A percentile compares a stretch with the other conserved stretches of the same genome.
Conservation (phyloP, 2,113 vertebrate species). For the Mohoua ochrocephala region DNA sequence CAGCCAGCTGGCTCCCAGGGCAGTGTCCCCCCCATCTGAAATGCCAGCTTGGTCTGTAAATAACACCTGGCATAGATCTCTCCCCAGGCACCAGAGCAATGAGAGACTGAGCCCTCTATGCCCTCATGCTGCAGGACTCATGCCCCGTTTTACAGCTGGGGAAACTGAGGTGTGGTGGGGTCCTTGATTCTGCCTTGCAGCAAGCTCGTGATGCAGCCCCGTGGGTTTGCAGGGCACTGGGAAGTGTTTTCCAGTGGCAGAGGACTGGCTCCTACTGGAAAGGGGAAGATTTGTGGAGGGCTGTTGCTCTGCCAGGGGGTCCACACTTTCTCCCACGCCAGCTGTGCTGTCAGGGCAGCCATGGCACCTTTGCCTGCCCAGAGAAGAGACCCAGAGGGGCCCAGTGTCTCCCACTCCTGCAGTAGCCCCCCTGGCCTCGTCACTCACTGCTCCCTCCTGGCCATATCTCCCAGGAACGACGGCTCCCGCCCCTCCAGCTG, state of each 20-base stretch:
- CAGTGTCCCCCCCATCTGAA: neutral
- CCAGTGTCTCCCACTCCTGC: neutral
- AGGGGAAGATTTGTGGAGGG: neutral
- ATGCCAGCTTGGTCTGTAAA: neutral
- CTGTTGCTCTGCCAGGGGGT: neutral
- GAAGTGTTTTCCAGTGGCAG: neutral
- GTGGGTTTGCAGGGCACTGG: neutral
- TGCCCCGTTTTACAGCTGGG: neutral
- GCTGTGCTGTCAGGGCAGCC: neutral
- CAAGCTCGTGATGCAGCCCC: rapidly evolving
- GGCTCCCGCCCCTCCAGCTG: neutral
- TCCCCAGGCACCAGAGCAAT: rapidly evolving
- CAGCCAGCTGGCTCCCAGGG: neutral
- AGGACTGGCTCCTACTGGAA: neutral
- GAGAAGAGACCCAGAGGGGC: neutral
- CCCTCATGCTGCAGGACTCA: neutral
- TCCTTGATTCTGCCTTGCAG: neutral
- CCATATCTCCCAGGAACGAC: neutral
- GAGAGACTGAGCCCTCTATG: neutral
- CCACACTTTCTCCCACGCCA: neutral
- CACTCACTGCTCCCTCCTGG: neutral
- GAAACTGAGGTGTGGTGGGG: neutral
- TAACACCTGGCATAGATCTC: neutral
- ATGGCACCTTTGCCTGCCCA: neutral
- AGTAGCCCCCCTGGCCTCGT: neutral